These are phyloP conservation scores for Psephotus haematonotus DNA, from an alignment of 2,113 vertebrate species.

Conservation along the genomic window DNA sequence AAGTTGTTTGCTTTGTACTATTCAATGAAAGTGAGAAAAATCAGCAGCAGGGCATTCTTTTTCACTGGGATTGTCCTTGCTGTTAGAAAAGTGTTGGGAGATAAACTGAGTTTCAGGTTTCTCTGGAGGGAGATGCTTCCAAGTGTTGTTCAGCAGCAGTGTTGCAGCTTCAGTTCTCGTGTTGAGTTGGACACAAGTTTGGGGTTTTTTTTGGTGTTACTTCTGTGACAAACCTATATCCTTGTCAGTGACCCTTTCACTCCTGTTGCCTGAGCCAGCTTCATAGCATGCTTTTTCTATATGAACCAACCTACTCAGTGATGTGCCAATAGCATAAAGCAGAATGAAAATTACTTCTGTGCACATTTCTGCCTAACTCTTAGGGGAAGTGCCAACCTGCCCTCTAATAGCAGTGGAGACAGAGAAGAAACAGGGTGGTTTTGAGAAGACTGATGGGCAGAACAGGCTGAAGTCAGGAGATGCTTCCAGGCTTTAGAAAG, in stretches of 20 bases:
- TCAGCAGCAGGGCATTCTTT: not conserved
- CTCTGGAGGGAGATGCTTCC: not conserved
- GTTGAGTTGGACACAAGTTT: not conserved
- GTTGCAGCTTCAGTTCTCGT: not conserved
- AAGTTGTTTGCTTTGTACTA: not conserved
- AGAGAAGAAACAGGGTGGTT: not conserved
- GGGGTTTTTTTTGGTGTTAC: not conserved
- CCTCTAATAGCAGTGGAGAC: not conserved
- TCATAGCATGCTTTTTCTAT: not conserved
- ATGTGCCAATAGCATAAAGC: not conserved
- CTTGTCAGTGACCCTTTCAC: not conserved
- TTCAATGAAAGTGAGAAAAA: not conserved
- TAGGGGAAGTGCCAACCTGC: not conserved
- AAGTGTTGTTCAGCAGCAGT: not conserved
- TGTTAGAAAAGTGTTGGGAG: not conserved
- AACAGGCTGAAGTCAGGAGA: not conserved
- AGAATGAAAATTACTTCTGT: not conserved
- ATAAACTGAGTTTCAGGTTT: not conserved
- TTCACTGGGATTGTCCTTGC: not conserved
- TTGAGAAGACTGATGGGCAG: not conserved
- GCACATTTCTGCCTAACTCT: not conserved
- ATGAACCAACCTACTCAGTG: not conserved
- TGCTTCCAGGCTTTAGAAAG: not conserved
- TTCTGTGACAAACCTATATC: not conserved
- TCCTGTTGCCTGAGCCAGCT: conserved; percentile 4